Conservation (phyloP, 2,113 vertebrate species). For the Seriola aureovittata region DNA sequence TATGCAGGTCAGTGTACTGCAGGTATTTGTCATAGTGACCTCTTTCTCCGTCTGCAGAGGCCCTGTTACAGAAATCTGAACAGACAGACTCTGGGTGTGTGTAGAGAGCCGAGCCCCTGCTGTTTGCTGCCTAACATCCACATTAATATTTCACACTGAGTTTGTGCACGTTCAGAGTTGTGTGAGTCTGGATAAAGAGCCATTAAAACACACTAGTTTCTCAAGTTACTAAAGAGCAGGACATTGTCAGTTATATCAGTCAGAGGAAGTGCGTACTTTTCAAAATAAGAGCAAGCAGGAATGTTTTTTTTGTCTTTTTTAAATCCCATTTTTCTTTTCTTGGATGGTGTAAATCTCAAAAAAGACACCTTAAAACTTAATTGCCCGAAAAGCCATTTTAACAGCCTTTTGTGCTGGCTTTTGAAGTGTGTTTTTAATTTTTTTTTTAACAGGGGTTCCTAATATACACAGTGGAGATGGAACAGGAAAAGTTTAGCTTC, state of each 20-base stretch:
- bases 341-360: neutral
- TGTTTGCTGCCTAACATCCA: slow-evolving; percentile 44
- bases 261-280: slow-evolving; percentile 7
- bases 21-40: slow-evolving; percentile 73
- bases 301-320: neutral
- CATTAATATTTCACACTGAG: slow-evolving; percentile 44
- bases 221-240: slow-evolving; percentile 1
- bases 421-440: neutral
- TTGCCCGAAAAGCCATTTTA: neutral
- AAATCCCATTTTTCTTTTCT: neutral
- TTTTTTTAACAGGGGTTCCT: neutral
- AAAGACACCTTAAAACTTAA: neutral
- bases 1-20: slow-evolving; percentile 58
- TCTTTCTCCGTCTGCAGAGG: slow-evolving; percentile 48
- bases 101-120: slow-evolving; percentile 22
- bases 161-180: neutral
- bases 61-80: slow-evolving; percentile 32
- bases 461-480: neutral
- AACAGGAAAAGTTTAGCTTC: neutral
- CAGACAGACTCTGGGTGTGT: slow-evolving; percentile 51
- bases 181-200: slow-evolving; percentile 1
- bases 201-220: neutral
- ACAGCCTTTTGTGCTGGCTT: neutral
- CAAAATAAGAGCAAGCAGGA: slow-evolving; percentile 25
- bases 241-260: neutral